A percentile compares a stretch with the other conserved stretches of the same genome.
phyloP scores from a whole-genome alignment of 2,113 vertebrate genomes.

The Pseudopipra pipra region DNA sequence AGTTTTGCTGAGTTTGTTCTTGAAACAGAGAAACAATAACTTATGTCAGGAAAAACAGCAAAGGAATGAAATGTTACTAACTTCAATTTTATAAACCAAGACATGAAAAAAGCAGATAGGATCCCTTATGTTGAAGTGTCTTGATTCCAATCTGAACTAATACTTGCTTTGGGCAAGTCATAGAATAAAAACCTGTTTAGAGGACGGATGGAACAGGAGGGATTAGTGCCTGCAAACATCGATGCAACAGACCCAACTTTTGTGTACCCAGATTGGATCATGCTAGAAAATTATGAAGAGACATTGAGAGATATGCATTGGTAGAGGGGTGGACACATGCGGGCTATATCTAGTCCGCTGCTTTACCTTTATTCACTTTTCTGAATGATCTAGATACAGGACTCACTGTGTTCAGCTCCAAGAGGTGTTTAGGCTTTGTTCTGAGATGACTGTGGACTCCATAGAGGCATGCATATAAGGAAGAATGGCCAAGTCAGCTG shows the following conservation, averaged over 20 bases:
- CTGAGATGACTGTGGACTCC: not conserved
- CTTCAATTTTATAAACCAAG: not conserved
- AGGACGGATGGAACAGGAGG: not conserved
- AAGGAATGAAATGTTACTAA: not conserved
- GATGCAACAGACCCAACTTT: not conserved
- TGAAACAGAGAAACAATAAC: not conserved
- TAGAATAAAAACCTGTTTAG: not conserved
- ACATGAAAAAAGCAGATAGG: not conserved
- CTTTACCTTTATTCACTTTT: not conserved
- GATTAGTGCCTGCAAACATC: not conserved
- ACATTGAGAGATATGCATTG: fast-evolving
- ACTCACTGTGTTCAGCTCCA: not conserved
- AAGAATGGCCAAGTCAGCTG: not conserved
- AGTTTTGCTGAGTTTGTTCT: not conserved
- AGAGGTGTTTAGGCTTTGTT: not conserved
- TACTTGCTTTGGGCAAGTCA: not conserved
- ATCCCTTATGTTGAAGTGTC: not conserved
- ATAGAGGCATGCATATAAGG: fast-evolving
- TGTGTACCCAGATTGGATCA: fast-evolving
- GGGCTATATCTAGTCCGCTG: not conserved
- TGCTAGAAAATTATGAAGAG: not conserved
- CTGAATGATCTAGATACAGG: not conserved
- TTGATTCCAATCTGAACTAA: not conserved
- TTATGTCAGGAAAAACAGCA: not conserved
- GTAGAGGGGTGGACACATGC: fast-evolving